Evolutionary conservation across 2,113 vertebrate species (phyloP).

Genomic region (Galemys pyrenaicus): DNA sequence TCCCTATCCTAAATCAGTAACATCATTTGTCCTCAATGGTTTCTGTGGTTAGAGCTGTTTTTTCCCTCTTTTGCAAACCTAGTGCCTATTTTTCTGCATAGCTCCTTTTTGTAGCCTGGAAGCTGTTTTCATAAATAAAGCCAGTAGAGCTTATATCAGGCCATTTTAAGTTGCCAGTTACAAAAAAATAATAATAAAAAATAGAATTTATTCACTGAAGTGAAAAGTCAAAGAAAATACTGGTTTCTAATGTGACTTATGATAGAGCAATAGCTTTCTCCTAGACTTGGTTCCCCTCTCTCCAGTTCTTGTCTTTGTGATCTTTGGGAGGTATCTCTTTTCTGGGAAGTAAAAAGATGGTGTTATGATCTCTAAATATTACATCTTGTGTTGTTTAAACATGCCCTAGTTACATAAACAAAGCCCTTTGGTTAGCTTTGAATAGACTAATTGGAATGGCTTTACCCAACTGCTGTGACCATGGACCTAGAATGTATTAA

Average conservation of each 20-base stretch:
- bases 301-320: neutral
- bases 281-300: neutral
- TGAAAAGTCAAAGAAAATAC: neutral
- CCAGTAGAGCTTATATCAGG: neutral
- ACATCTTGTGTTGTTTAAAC: neutral
- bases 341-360: neutral
- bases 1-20: neutral
- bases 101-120: neutral
- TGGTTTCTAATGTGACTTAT: neutral
- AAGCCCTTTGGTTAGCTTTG: neutral
- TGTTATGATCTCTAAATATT: neutral
- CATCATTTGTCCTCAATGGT: neutral
- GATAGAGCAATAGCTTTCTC: neutral
- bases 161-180: neutral
- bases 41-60: neutral
- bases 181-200: neutral
- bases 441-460: neutral
- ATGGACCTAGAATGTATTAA: neutral
- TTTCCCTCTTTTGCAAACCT: neutral
- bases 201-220: neutral
- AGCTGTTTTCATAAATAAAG: constrained; percentile 1
- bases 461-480: neutral
- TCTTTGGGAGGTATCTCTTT: neutral
- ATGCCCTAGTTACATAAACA: neutral
- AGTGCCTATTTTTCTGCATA: neutral